These are phyloP conservation scores for Brachylomia viminalis DNA, from an alignment of 2,888 invertebrate species.

Conservation along the genomic window DNA sequence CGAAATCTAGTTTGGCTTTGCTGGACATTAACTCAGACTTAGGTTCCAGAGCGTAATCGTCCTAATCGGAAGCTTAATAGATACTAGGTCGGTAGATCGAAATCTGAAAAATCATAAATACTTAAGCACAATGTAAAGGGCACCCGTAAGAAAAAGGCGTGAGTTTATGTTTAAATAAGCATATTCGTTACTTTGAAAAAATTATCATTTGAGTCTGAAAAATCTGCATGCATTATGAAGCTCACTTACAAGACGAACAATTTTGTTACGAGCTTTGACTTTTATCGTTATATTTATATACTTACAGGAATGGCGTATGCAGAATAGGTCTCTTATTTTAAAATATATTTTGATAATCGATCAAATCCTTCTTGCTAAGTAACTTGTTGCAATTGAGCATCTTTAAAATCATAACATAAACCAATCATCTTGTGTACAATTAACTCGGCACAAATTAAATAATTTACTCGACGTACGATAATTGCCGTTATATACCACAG, in stretches of 20 bases:
- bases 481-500: conserved; percentile 61
- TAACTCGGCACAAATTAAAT: conserved; percentile 41
- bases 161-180: too few species aligned
- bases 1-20: neutral
- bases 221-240: too few species aligned
- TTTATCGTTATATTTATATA: neutral
- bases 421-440: conserved; percentile 29
- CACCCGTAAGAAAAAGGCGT: too few species aligned
- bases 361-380: conserved; percentile 2
- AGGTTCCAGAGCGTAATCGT: neutral
- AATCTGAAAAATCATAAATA: too few species aligned
- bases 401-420: conserved; percentile 26
- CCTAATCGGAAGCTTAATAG: neutral
- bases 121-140: too few species aligned
- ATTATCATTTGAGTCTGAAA: too few species aligned
- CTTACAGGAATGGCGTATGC: neutral
- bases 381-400: conserved; percentile 11
- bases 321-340: too few species aligned
- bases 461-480: conserved; percentile 49
- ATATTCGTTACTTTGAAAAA: too few species aligned
- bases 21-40: neutral
- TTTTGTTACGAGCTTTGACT: neutral
- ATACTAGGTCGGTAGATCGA: neutral
- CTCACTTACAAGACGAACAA: neutral
- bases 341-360: neutral